Evolutionary conservation across 1,140 invertebrate species (phyloP), one percentile per base, ranked within the genome.

Genomic region (Euwallacea similis): DNA sequence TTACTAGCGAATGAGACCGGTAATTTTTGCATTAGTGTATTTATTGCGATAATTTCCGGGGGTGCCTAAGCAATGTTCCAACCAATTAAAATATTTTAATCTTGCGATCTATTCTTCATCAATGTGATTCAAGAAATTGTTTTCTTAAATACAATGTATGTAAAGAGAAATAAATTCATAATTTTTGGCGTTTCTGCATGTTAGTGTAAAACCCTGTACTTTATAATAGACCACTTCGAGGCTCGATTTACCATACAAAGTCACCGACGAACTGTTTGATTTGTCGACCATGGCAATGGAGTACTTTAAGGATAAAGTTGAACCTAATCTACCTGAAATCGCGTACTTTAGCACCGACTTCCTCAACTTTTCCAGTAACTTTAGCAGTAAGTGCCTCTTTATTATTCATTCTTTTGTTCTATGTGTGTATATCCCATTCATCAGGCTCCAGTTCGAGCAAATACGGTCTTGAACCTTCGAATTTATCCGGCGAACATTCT

Each of bases 201-300:
- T 33, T 33, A 4, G 21, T 33, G 21, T 33, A 33, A 33, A 33
- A 33, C 4, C 21, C 21, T 33, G 21, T 33, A 33, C 21, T 33
- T 33, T 33, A 33, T 11, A 13, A 56, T 21, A 72, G 71, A 72
- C 71, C 74, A 93, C 92, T 74, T 88, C 90, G 13, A 93, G 91
- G 80, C 81, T 94, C 72, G 89, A 89, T 69, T 86, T 90, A 76
- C 92, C 92, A 59, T 94, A 93, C 80, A 93, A 93, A 84, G 92
- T 95, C 47, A 95, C 92, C 7, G 93, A 95, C 83, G 93, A 95
- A 81, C 83, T 95, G n/a, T 95, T 94, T 84, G 93, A 95, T 85
- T 84, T 95, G 60, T 94, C 92, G 42, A 94, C 93, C 21, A 95
- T 95, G 93, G 93, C 93, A 33, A 94, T 95, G 92, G 93, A 95